phyloP scores from a whole-genome alignment of 64 coral and sea anemone species.

The Cladopsammia gracilis region DNA sequence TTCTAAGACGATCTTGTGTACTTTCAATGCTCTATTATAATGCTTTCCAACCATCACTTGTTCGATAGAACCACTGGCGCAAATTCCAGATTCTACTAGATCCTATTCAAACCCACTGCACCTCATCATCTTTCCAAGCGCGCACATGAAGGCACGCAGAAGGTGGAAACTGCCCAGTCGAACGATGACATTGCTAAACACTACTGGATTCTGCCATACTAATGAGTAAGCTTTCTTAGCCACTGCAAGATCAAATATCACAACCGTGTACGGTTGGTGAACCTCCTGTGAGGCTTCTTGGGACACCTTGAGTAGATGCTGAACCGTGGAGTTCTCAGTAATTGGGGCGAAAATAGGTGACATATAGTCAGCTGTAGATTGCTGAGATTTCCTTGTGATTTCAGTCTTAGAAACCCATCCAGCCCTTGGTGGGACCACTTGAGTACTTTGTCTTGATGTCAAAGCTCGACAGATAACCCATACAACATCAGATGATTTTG shows the following conservation, averaged over 20 bases:
- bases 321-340: conserved; percentile 32
- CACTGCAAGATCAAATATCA: conserved; percentile 48
- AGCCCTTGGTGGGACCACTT: conserved; percentile 10
- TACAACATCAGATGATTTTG: not conserved
- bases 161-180: conserved; percentile 32
- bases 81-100: conserved; percentile 15
- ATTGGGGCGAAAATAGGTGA: conserved; percentile 35
- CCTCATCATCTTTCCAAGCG: conserved; percentile 42
- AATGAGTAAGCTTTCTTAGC: conserved; percentile 32
- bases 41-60: conserved; percentile 35
- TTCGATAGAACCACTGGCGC: conserved; percentile 5
- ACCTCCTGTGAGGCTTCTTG: conserved; percentile 6
- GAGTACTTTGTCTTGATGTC: not conserved
- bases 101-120: conserved; percentile 29
- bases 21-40: conserved; percentile 9
- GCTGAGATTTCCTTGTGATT: not conserved
- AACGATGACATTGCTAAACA: conserved; percentile 4
- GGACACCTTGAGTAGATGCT: conserved; percentile 31
- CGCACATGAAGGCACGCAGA: not conserved
- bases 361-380: conserved; percentile 52
- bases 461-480: not conserved
- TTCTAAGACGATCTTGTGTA: conserved; percentile 3
- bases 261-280: conserved; percentile 21
- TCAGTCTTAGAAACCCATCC: conserved; percentile 30
- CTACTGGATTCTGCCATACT: conserved; percentile 22